A percentile compares a stretch with the other conserved stretches of the same genome.
These are phyloP conservation scores for Melieria picta DNA, from an alignment of 2,888 invertebrate genomes.

Conservation along the genomic window DNA sequence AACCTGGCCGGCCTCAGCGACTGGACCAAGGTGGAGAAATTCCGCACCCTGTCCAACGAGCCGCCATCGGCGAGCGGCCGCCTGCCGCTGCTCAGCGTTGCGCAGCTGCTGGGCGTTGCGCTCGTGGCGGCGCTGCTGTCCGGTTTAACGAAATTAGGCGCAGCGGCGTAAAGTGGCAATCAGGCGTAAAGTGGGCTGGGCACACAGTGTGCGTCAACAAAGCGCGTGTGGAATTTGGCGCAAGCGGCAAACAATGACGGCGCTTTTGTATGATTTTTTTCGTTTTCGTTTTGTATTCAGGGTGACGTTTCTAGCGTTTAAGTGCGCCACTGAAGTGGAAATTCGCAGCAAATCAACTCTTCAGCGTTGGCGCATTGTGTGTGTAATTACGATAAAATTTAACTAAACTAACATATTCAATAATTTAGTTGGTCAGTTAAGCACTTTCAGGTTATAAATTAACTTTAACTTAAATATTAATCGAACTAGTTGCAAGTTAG, in stretches of 20 bases:
- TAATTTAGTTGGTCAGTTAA: too few species aligned
- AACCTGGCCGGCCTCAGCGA: constrained; percentile 70
- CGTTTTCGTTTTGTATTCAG: too few species aligned
- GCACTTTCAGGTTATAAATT: too few species aligned
- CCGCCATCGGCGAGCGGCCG: constrained; percentile 49
- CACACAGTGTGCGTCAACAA: constrained; percentile 6
- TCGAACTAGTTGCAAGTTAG: too few species aligned
- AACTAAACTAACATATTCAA: too few species aligned
- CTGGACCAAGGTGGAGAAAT: constrained; percentile 61
- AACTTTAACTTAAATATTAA: too few species aligned
- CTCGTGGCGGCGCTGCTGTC: constrained; percentile 41
- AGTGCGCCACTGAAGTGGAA: too few species aligned
- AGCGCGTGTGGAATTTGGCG: constrained; percentile 3
- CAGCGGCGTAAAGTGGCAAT: constrained; percentile 23
- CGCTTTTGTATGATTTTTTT: too few species aligned
- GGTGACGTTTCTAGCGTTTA: too few species aligned
- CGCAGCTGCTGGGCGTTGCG: constrained; percentile 40
- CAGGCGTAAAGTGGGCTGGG: constrained; percentile 2
- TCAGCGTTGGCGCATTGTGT: too few species aligned
- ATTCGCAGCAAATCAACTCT: too few species aligned
- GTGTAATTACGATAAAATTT: too few species aligned
- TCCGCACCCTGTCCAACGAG: constrained; percentile 61
- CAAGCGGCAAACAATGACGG: constrained; percentile 9
- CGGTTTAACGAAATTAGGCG: constrained; percentile 21
- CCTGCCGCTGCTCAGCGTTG: constrained; percentile 4